Percentiles rank a stretch among this genome's conserved stretches.
phyloP scores from a whole-genome alignment of 2,797 vertebrate species.

The Tenualosa ilisha region DNA sequence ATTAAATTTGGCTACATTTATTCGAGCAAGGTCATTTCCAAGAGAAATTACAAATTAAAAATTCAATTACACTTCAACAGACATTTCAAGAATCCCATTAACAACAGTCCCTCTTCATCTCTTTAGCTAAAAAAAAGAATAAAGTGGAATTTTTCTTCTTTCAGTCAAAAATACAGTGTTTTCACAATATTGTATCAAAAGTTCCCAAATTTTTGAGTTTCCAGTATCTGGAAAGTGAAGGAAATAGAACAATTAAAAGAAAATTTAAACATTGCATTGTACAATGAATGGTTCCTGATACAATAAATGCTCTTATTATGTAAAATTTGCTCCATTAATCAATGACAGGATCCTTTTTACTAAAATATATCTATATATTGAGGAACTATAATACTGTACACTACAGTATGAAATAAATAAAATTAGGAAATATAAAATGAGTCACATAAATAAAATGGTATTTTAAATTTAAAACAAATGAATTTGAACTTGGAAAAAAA shows the following conservation, averaged over 20 bases:
- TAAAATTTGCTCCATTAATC: slow-evolving; percentile 95
- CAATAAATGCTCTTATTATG: slow-evolving; percentile 92
- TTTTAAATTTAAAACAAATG: slow-evolving; percentile 95
- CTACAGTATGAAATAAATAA: slow-evolving; percentile 99
- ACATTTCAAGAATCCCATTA: slow-evolving; percentile 94
- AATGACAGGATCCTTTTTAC: slow-evolving; percentile 97
- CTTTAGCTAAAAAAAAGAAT: slow-evolving; percentile 91
- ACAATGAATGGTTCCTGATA: slow-evolving; percentile 91
- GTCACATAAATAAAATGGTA: slow-evolving; percentile 99
- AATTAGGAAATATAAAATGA: slow-evolving; percentile 99
- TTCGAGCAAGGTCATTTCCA: slow-evolving; percentile 97
- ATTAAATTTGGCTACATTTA: slow-evolving; percentile 99
- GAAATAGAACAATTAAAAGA: slow-evolving; percentile 81
- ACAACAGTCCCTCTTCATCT: slow-evolving; percentile 86
- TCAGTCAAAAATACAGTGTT: slow-evolving; percentile 99
- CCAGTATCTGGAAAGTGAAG: slow-evolving; percentile 92
- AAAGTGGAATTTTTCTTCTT: slow-evolving; percentile 88
- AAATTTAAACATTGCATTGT: slow-evolving; percentile 88
- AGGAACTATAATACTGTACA: slow-evolving; percentile 99
- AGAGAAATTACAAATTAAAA: slow-evolving; percentile 97
- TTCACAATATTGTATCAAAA: slow-evolving; percentile 98
- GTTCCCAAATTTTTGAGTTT: slow-evolving; percentile 95
- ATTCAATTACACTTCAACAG: slow-evolving; percentile 98
- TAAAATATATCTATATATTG: slow-evolving; percentile 99
- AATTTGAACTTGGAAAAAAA: slow-evolving; percentile 83